Evolutionary conservation across 2,113 vertebrate genomes (phyloP).

Genomic region (Zosterops borbonicus): DNA sequence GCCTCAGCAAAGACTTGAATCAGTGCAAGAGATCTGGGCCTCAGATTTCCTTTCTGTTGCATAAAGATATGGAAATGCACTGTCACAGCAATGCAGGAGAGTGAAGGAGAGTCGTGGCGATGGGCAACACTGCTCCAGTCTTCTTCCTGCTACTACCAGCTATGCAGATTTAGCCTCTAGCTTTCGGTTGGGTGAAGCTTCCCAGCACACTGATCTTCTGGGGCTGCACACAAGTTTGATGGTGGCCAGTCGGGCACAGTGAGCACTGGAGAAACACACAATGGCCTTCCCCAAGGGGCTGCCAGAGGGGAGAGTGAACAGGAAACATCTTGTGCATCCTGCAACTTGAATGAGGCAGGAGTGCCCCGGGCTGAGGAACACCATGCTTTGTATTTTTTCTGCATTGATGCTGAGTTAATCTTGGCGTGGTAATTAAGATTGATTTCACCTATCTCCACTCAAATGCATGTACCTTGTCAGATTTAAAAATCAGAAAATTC

Average conservation of each 20-base stretch:
- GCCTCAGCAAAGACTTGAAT: not conserved
- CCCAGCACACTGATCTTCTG: not conserved
- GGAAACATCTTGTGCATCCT: rapidly evolving
- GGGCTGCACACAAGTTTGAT: not conserved
- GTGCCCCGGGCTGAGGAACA: too few species aligned
- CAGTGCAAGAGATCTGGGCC: not conserved
- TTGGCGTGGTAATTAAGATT: rapidly evolving
- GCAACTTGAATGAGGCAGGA: rapidly evolving
- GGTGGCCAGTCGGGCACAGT: not conserved
- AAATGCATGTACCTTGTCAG: rapidly evolving
- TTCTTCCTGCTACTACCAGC: not conserved
- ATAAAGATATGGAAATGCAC: not conserved
- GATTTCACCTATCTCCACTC: not conserved
- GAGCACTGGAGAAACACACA: not conserved
- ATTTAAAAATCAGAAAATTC: not conserved
- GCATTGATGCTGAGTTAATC: not conserved
- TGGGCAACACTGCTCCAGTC: not conserved
- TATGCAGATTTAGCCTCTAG: not conserved
- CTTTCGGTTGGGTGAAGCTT: not conserved
- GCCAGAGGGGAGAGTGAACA: rapidly evolving
- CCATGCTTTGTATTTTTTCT: rapidly evolving
- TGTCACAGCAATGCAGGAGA: not conserved
- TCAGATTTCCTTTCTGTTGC: not conserved
- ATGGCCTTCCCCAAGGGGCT: not conserved
- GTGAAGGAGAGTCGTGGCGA: not conserved